phyloP scores from a whole-genome alignment of 2,888 invertebrate genomes.

The Oconnorella tubifera region DNA sequence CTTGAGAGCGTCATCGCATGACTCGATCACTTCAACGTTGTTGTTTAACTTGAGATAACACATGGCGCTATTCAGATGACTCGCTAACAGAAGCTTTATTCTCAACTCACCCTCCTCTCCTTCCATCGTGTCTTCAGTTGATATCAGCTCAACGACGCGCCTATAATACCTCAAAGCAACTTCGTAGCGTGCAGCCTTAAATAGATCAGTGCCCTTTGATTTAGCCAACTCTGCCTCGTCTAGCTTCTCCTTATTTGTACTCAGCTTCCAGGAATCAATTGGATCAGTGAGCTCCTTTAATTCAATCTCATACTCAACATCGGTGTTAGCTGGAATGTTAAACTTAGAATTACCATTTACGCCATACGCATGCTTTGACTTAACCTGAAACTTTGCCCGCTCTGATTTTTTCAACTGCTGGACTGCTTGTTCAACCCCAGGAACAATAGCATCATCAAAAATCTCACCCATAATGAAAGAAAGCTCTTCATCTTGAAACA shows the following conservation, averaged over 20 bases:
- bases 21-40: conserved; percentile 67
- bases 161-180: conserved; percentile 78
- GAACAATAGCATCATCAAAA: conserved; percentile 68
- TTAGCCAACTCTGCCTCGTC: conserved; percentile 78
- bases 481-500: conserved; percentile 78
- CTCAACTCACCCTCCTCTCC: conserved; percentile 58
- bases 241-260: conserved; percentile 72
- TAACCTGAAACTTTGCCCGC: conserved; percentile 64
- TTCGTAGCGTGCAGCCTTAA: conserved; percentile 62
- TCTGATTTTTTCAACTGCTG: conserved; percentile 78
- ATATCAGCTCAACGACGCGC: conserved; percentile 68
- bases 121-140: conserved; percentile 59
- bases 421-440: conserved; percentile 62
- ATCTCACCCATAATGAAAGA: conserved; percentile 84
- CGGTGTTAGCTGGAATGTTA: conserved; percentile 73
- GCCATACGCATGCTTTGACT: conserved; percentile 78
- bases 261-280: conserved; percentile 79
- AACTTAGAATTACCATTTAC: conserved; percentile 66
- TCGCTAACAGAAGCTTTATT: conserved; percentile 65
- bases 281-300: conserved; percentile 68
- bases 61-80: conserved; percentile 74
- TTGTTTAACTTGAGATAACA: conserved; percentile 75
- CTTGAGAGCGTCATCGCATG: conserved; percentile 74
- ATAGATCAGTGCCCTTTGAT: conserved; percentile 84
- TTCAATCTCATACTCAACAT: conserved; percentile 69